Percentiles rank a stretch among this genome's conserved stretches.
phyloP scores from a whole-genome alignment of 2,113 vertebrate genomes.

The Cynocephalus volans region DNA sequence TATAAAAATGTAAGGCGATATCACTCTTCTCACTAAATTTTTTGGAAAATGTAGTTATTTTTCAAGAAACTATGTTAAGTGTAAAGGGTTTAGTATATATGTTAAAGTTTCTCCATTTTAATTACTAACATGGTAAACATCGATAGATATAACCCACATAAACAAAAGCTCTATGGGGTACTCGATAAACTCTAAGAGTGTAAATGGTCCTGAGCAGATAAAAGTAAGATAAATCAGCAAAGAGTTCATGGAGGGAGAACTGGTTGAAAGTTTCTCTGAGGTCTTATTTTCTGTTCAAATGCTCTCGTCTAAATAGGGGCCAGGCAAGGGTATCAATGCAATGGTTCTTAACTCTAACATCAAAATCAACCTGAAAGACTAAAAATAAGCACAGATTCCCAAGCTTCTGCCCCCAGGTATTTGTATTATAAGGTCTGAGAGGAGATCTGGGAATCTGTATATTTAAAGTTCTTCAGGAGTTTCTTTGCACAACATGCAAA shows the following conservation, averaged over 20 bases:
- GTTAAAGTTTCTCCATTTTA: too few species aligned
- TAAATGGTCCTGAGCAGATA: background rate
- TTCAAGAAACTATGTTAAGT: too few species aligned
- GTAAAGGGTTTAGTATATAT: too few species aligned
- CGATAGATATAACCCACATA: too few species aligned
- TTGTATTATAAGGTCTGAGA: background rate
- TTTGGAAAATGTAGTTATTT: too few species aligned
- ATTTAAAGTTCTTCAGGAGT: background rate
- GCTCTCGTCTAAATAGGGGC: background rate
- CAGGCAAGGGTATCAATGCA: background rate
- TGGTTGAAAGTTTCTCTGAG: background rate
- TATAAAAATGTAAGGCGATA: too few species aligned
- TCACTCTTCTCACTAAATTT: too few species aligned
- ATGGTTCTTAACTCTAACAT: background rate
- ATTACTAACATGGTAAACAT: too few species aligned
- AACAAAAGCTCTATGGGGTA: background rate
- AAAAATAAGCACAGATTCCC: background rate
- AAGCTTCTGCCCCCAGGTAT: background rate
- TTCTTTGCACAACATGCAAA: background rate
- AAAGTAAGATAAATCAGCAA: background rate
- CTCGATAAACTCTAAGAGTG: background rate
- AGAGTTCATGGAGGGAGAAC: background rate
- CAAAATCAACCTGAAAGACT: background rate
- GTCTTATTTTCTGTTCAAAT: constrained; percentile 8
- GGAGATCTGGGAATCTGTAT: background rate